phyloP scores from a whole-genome alignment of 2,888 invertebrate genomes.

The Seira ritae region DNA sequence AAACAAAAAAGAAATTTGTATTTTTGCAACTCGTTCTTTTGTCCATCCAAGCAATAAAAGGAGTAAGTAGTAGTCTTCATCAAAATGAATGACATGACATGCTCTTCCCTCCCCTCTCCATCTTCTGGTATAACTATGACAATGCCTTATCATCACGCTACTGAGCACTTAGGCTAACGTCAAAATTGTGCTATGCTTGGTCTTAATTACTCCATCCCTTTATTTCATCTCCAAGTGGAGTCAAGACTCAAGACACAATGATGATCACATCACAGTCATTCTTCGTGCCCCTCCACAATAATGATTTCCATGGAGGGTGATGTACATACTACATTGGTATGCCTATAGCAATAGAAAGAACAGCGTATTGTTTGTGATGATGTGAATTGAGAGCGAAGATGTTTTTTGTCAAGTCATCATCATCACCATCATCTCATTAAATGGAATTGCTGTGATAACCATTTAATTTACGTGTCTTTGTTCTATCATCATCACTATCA shows the following conservation, averaged over 20 bases:
- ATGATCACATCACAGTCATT: no score
- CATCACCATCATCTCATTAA: conserved; percentile 36
- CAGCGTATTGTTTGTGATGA: no score
- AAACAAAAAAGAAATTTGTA: conserved; percentile 7
- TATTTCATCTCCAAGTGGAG: no score
- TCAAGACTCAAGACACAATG: no score
- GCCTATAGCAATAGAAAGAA: no score
- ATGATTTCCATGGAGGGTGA: no score
- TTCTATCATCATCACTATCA: conserved; percentile 4
- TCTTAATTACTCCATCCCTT: neutral
- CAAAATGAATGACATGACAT: conserved; percentile 52
- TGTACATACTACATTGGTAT: no score
- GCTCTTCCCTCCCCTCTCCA: conserved; percentile 16
- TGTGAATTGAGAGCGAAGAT: no score
- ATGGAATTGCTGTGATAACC: conserved; percentile 44
- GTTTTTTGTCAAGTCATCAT: conserved; percentile 23
- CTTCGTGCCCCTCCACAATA: no score
- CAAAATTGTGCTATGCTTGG: neutral
- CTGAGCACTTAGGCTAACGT: neutral
- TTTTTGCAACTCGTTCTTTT: conserved; percentile 25
- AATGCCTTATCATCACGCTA: conserved; percentile 3
- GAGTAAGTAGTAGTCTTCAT: conserved; percentile 12
- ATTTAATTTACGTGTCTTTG: conserved; percentile 43
- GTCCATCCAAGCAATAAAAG: neutral
- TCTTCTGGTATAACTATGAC: neutral